Evolutionary conservation across 2,797 vertebrate genomes (phyloP).

Genomic region (Pteronotus mesoamericanus): DNA sequence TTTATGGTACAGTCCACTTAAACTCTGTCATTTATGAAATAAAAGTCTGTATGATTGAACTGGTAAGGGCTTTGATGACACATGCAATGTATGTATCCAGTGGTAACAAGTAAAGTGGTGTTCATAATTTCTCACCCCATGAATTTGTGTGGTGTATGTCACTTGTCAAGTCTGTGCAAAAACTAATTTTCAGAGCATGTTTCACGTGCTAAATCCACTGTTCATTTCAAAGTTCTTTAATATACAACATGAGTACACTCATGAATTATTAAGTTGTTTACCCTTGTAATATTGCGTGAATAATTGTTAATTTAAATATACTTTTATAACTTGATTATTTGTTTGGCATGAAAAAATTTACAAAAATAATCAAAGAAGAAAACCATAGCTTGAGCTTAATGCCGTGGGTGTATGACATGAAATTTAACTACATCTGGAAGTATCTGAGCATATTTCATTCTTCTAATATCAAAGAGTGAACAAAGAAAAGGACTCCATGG

Average conservation of each 20-base stretch:
- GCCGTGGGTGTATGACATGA: background rate
- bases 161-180: background rate
- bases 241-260: background rate
- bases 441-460: background rate
- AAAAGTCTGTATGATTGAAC: background rate
- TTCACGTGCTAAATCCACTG: background rate
- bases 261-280: background rate
- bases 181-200: background rate
- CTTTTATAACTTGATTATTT: background rate
- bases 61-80: background rate
- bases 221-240: background rate
- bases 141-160: background rate
- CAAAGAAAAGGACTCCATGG: background rate
- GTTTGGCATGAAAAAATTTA: background rate
- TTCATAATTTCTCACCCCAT: background rate
- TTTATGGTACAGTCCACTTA: background rate
- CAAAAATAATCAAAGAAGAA: conserved; percentile 10
- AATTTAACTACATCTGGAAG: conserved; percentile 2
- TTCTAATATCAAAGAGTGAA: background rate
- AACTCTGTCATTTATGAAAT: background rate
- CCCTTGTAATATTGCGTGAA: background rate
- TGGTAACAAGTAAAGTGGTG: background rate
- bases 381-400: background rate
- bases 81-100: background rate
- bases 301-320: background rate